These are phyloP conservation scores for Carollia perspicillata DNA, from an alignment of 2,113 vertebrate genomes.

Conservation along the genomic window DNA sequence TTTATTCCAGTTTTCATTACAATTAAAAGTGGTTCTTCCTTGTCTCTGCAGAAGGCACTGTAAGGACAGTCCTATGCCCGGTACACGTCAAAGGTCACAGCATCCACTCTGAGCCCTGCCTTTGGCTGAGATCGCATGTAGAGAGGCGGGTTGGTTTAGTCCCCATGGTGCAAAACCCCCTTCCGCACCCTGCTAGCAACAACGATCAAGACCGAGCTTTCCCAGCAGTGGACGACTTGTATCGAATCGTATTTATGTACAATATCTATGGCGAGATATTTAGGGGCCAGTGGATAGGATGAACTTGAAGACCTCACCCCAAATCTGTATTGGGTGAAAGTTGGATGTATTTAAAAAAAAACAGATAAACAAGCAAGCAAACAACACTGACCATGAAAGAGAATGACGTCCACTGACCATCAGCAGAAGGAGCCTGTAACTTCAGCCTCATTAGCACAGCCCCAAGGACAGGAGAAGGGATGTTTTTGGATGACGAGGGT, in stretches of 20 bases:
- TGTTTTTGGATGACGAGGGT: not conserved
- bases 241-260: not conserved
- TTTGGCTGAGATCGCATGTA: not conserved
- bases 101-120: not conserved
- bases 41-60: not conserved
- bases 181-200: too few species aligned
- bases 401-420: not conserved
- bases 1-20: not conserved
- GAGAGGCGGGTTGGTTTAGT: not conserved
- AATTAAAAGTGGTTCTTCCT: not conserved
- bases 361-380: not conserved
- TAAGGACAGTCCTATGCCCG: not conserved
- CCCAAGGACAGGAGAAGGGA: not conserved
- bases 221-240: not conserved
- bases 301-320: not conserved
- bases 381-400: not conserved
- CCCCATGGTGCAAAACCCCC: not conserved
- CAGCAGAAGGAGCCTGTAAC: not conserved
- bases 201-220: not conserved
- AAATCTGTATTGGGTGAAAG: not conserved
- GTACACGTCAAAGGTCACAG: not conserved
- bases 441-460: not conserved
- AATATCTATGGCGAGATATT: not conserved
- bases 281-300: not conserved
- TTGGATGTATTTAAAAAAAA: not conserved